Evolutionary conservation across 2,888 invertebrate species (phyloP), one percentile per base, ranked within the genome.

Genomic region (Pasiphila rectangulata): DNA sequence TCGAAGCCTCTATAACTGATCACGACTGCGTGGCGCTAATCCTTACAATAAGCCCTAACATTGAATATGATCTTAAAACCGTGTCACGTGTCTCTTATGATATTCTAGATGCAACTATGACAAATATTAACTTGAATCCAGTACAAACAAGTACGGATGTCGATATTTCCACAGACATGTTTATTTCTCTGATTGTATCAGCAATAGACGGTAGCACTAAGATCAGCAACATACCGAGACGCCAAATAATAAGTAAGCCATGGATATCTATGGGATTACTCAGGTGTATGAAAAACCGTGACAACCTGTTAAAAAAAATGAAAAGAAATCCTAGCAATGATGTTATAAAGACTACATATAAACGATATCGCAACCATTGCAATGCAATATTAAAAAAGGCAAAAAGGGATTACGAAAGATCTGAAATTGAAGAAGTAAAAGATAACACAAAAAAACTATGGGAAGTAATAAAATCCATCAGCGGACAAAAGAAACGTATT

Each of bases 301-400:
- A 32, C 17, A 32, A 38, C 1, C 12, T 50, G 7, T 29, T 38
- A 10, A 37, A 19, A 20, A 43, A 40, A 35, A 4, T 19, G 0
- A 43, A 21, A 6, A 36, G 9, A n/a, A 27, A 41, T 9, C 46
- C 44, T 5, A n/a, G 32, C 2, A 40, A 47, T 15, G 13, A 21
- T 3, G 19, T 34, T 0, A 7, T 44, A 2, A 44, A 32, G 27
- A 9, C 23, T 1, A 48, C 45, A 1, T 52, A 48, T n/a, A n/a
- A n/a, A n/a, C n/a, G n/a, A n/a, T n/a, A n/a, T n/a, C n/a, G n/a
- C n/a, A n/a, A n/a, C n/a, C n/a, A 46, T 12, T 45, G 44, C 29
- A 48, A 41, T 23, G 12, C 35, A 3, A 13, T 53, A 0, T 1
- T 53, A 4, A 32, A 42, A 16, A 48, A 42, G 21, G 12, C 43